Base-by-base conservation (phyloP, 2,888 invertebrate species). In the Hypolimnas misippus region DNA sequence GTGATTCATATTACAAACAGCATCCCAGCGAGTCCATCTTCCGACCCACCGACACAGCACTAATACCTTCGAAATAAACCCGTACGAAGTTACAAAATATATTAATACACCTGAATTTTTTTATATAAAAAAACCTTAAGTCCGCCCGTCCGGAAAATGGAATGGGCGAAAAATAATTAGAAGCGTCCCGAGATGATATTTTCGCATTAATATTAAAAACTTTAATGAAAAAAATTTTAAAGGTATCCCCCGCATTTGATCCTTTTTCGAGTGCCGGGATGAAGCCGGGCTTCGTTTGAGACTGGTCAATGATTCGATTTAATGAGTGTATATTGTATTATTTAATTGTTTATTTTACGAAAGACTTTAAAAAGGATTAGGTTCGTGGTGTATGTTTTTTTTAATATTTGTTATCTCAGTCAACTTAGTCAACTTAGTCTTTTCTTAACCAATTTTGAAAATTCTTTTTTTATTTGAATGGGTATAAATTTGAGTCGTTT, bases 201-300 rank as follows among this genome's bases (percentile, higher is more conserved):
- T 82, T 78, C 78, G 76, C 85, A 88, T 90, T 88, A 91, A 91
- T 91, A 91, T 91, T 92, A 87, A 92, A 92, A 92, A 92, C 92
- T 92, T 92, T 86, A 91, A 91, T 91, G 91, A 92, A 91, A 92
- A 91, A 40, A 38, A 88, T 91, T 87, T 33, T 10, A 91, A 91
- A 90, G 87, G 89, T 84, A 78, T 80, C 83, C 83, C 74, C 77
- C 72, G 76, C 80, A 84, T 84, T 86, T 85, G 82, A 89, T 91
- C 91, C 89, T 91, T 89, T 91, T 92, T 89, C 87, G 89, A 88
- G 87, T 89, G 88, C 89, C 86, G 82, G n/a, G n/a, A n/a, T 79
- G 79, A 78, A 78, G 77, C 70, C 62, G 81, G 74, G 76, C 66
- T 35, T 7, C 17, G 46, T 46, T 21, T 33, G n/a, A n/a, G 17